phyloP scores from a whole-genome alignment of 2,888 invertebrate genomes.

The Belgica antarctica region DNA sequence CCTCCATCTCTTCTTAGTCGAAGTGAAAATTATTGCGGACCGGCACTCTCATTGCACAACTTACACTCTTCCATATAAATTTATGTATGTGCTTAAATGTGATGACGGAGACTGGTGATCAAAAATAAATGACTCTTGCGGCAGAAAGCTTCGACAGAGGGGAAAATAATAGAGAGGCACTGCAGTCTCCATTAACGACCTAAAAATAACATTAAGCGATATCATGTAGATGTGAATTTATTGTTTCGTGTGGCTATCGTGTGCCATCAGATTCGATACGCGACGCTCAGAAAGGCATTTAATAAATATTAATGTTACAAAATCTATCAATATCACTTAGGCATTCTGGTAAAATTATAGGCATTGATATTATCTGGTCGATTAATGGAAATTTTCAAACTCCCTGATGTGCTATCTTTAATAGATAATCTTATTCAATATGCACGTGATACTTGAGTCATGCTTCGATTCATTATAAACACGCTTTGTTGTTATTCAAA shows the following conservation, averaged over 20 bases:
- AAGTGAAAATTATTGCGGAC: not conserved
- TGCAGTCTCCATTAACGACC: not conserved
- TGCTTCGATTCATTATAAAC: conserved; percentile 12
- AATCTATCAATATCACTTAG: conserved; percentile 41
- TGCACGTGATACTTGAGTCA: not conserved
- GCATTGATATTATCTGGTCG: not conserved
- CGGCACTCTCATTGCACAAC: not conserved
- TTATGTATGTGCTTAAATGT: conserved; percentile 16
- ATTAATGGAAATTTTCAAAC: conserved; percentile 31
- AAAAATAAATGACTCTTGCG: conserved; percentile 32
- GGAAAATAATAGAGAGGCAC: not conserved
- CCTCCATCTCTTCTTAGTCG: not conserved
- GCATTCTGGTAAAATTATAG: no score
- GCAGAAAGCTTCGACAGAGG: not conserved
- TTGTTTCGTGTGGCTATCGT: conserved; percentile 16
- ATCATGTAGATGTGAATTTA: conserved; percentile 23
- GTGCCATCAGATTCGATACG: conserved; percentile 1
- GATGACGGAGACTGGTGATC: conserved; percentile 18
- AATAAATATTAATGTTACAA: conserved; percentile 34
- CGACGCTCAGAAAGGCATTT: not conserved
- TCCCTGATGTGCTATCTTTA: not conserved
- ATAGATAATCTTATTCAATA: conserved; percentile 12
- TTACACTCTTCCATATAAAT: conserved; percentile 7
- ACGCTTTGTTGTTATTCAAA: not conserved
- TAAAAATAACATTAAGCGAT: conserved; percentile 32